Evolutionary conservation across 2,797 vertebrate genomes (phyloP), one percentile per base, ranked within the genome.

Genomic region (Aplochiton taeniatus): DNA sequence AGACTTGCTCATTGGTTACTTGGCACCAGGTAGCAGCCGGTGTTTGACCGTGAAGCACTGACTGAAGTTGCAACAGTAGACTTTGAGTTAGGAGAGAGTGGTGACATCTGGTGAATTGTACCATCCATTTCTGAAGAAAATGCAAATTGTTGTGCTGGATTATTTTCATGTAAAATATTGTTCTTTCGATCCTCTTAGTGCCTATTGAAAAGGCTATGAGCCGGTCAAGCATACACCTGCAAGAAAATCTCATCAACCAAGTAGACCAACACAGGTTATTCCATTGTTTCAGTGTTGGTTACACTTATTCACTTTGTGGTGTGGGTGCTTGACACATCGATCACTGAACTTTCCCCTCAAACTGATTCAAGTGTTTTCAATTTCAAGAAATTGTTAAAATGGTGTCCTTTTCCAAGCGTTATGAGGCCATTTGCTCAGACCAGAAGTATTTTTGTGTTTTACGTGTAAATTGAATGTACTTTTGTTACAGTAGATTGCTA

Each of bases 61-160:
- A 69, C 69, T 18, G 78, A 66, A 61, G 58, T 77, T 63, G 68
- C 68, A 65, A 63, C 73, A 67, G 62, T 53, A 75, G 77, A 74
- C 63, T 81, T 79, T 73, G 78, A 16, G 75, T 82, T 71, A 82
- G 76, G 83, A 85, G 86, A 70, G 73, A 80, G 73, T 48, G 78
- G 88, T 87, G 88, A 82, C 84, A 81, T 83, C 77, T 78, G 83
- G 86, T 75, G 86, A 87, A 78, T 76, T 75, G 86, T 72, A 87
- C 88, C 87, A 87, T 89, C 89, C 80, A 87, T 82, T 55, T 58
- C 78, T 85, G 64, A 83, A 89, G 77, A 87, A 84, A 87, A 88
- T 87, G 82, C 82, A 87, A 86, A 87, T 86, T 89, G 83, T 85
- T 87, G 79, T 64, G 65, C 73, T 52, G 87, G 87, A 88, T 89